Conservation (phyloP, 1,140 invertebrate species). For the Venturia canescens region DNA sequence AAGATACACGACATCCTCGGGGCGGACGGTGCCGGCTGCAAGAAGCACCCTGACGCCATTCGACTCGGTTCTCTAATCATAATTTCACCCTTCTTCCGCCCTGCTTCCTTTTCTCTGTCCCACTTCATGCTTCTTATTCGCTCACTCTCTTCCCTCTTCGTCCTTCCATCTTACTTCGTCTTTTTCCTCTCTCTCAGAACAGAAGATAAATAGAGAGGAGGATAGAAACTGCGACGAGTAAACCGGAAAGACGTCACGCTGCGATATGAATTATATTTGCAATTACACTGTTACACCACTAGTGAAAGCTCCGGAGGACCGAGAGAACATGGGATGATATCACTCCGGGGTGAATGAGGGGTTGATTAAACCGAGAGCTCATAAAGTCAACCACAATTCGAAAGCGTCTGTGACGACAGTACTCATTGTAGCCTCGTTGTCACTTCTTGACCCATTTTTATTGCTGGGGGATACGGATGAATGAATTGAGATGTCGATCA, state of each 20-base stretch:
- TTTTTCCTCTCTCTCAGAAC: background rate
- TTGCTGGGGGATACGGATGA: too few species aligned
- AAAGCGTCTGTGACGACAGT: background rate
- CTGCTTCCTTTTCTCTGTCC: slow-evolving; percentile 27
- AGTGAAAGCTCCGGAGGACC: background rate
- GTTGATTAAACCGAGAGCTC: slow-evolving; percentile 21
- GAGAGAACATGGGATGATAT: slow-evolving; percentile 6
- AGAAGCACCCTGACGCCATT: slow-evolving; percentile 59
- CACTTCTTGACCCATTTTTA: too few species aligned
- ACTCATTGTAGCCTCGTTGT: background rate
- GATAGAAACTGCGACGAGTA: slow-evolving; percentile 2
- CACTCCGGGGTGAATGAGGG: slow-evolving; percentile 26
- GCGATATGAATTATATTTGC: slow-evolving; percentile 56
- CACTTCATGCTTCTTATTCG: background rate
- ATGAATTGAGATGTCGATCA: too few species aligned
- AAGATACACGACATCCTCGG: slow-evolving; percentile 59
- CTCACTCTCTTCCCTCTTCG: background rate
- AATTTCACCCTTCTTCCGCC: slow-evolving; percentile 53
- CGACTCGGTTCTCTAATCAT: slow-evolving; percentile 55
- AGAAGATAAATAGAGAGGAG: background rate
- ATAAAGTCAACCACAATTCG: background rate
- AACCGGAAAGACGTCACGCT: slow-evolving; percentile 46
- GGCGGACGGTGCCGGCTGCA: slow-evolving; percentile 56
- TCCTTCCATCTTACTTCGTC: slow-evolving; percentile 24
- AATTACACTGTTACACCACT: slow-evolving; percentile 54